Base-by-base conservation (phyloP, 2,888 invertebrate species). In the Drosophila pegasa region DNA sequence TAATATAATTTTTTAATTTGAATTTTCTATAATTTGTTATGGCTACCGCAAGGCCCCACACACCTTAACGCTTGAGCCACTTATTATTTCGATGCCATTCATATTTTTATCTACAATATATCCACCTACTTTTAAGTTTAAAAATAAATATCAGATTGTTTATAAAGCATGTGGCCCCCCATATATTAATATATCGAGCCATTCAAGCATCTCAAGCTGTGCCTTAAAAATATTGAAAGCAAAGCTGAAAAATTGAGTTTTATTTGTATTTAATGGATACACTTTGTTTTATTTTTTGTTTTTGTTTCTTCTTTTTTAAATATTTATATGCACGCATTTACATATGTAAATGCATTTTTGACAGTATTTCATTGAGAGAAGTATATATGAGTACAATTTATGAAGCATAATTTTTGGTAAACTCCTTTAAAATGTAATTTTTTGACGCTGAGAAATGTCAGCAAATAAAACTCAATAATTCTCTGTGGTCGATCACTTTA, bases 291-390 rank as follows among this genome's bases (percentile, higher is more conserved):
- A 27, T 57, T 62, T 47, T 47, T 58, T 25, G 25, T 22, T 40
- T 61, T 50, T 25, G 25, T 22, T 40, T 61, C 47, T 45, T 27
- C 2, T 14, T 29, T 27, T 29, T 31, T 31, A 8, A 20, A 25
- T 18, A 37, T 37, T 37, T 37, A 52, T 27, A 38, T 9, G 18
- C 35, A 22, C n/a, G 18, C 18, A 51, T 31, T 66, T 79, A 29
- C 76, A 78, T 70, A 77, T 87, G 84, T 64, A 78, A 82, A 82
- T 87, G 84, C 72, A 71, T 63, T 86, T 76, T 63, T 69, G 69
- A 57, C 73, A 63, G 67, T 12, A 55, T 71, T 75, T 78, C 80
- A 83, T 77, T 83, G 80, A 72, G 41, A 9, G 27, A 37, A 61
- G n/a, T n/a, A 54, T 50, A 43, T 48, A 70, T 54, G 33, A 43